Evolutionary conservation across 2,888 invertebrate species (phyloP).

Genomic region (Eilema griseolum): DNA sequence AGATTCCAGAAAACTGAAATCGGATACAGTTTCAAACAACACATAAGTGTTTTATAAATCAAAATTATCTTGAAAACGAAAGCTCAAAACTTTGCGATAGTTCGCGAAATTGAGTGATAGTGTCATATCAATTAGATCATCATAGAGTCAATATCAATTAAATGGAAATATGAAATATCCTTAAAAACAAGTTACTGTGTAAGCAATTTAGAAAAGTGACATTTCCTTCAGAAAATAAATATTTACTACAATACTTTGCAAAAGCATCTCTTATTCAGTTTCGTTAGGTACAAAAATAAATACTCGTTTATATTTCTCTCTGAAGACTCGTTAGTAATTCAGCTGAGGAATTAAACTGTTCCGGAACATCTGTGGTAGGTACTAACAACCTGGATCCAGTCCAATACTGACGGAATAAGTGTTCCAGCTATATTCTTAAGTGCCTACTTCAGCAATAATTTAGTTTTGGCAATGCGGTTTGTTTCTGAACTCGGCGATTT

Average conservation of each 20-base stretch:
- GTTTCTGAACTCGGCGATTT: neutral
- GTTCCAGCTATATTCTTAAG: neutral
- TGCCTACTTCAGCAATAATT: neutral
- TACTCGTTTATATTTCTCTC: neutral
- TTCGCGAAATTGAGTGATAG: too few relatives aligned
- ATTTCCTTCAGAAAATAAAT: neutral
- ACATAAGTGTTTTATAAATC: too few relatives aligned
- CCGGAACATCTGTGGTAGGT: constrained; percentile 12
- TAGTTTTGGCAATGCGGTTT: neutral
- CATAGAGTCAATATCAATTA: neutral
- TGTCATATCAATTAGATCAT: too few relatives aligned
- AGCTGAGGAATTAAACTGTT: constrained; percentile 7
- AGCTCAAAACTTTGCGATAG: too few relatives aligned
- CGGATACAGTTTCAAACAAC: too few relatives aligned
- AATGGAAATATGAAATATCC: neutral
- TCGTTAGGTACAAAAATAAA: constrained; percentile 1
- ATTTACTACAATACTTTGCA: constrained; percentile 6
- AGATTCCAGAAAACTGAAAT: too few relatives aligned
- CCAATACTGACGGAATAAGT: constrained; percentile 15
- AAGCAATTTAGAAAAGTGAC: neutral
- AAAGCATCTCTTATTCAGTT: constrained; percentile 3
- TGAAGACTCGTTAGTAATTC: constrained; percentile 15
- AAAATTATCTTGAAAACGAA: too few relatives aligned
- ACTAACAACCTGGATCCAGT: constrained; percentile 14
- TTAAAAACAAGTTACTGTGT: neutral